Evolutionary conservation across 2,797 vertebrate species (phyloP), one percentile per base, ranked within the genome.

Genomic region (Gambelia wislizenii): DNA sequence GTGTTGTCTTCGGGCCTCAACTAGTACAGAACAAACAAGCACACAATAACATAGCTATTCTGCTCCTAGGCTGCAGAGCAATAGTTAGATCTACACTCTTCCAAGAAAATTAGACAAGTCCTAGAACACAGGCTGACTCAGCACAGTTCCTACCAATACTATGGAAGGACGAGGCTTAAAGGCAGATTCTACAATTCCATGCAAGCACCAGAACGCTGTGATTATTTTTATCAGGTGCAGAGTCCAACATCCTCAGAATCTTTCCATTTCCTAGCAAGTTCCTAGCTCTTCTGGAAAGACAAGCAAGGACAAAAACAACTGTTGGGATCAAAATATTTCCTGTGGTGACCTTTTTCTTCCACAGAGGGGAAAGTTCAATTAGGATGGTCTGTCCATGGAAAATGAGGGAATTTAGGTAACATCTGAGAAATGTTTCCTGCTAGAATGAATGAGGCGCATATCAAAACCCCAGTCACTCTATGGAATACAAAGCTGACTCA

Each of bases 1-100:
- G 2, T 2, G 52, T 84, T 89, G 36, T 0, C 88, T 92, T 93
- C 22, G 30, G 88, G 92, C 91, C 92, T 92, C 16, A 1, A 93
- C 92, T 87, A 95, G 93, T 76, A 94, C 85, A 90, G 44, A 74
- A 81, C 61, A 92, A 93, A 91, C 25, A 64, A 95, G 64, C 85
- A 82, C 89, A 87, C 64, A 92, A 87, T 59, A 86, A 84, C 56
- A 86, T 22, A 86, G 59, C 56, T 89, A 86, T 64, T 87, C 61
- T 79, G 61, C 25, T 83, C 80, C 44, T 13, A 30, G 25, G 33
- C 56, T 72, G 69, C 56, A 83, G 33, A 83, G 54, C 39, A 83
- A 25, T 76, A 52, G 75, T 47, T 27, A 78, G 59, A 36, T 77
- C 20, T 77, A 27, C 36, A 39, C 33, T 36, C 30, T 44, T 49